phyloP scores from a whole-genome alignment of 2,113 vertebrate species.

The Nansenia antarctica region DNA sequence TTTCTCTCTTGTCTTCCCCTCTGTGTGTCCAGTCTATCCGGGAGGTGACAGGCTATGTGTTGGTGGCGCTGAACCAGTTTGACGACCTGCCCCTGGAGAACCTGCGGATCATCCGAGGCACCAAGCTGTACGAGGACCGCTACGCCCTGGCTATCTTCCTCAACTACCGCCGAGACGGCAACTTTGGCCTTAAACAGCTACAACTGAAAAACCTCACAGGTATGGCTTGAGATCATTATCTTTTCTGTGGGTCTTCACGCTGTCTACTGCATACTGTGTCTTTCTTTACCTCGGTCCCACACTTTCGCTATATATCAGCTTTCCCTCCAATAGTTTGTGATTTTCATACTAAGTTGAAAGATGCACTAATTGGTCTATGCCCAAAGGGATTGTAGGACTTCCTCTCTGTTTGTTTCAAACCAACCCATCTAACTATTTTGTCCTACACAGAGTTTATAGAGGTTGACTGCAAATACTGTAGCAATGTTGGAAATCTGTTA shows the following conservation, averaged over 20 bases:
- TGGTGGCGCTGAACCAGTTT: constrained; percentile 98
- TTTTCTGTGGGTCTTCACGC: background rate
- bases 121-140: constrained; percentile 93
- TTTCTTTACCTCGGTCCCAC: background rate
- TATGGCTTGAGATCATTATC: constrained; percentile 29
- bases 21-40: constrained; percentile 85
- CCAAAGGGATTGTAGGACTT: background rate
- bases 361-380: background rate
- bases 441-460: background rate
- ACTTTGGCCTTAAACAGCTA: constrained; percentile 91
- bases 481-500: no score
- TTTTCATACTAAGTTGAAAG: no score
- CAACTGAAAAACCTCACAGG: constrained; percentile 94
- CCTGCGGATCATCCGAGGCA: constrained; percentile 93
- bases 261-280: background rate
- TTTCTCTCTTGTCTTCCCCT: constrained; percentile 1
- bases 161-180: constrained; percentile 96
- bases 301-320: background rate
- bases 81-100: constrained; percentile 97
- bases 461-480: background rate
- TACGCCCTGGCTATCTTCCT: constrained; percentile 94
- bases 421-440: background rate
- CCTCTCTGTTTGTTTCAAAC: background rate
- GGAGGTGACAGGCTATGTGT: constrained; percentile 96
- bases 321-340: no score